These are phyloP conservation scores for Oreochromis niloticus DNA, from an alignment of 2,113 vertebrate genomes.

Conservation along the genomic window DNA sequence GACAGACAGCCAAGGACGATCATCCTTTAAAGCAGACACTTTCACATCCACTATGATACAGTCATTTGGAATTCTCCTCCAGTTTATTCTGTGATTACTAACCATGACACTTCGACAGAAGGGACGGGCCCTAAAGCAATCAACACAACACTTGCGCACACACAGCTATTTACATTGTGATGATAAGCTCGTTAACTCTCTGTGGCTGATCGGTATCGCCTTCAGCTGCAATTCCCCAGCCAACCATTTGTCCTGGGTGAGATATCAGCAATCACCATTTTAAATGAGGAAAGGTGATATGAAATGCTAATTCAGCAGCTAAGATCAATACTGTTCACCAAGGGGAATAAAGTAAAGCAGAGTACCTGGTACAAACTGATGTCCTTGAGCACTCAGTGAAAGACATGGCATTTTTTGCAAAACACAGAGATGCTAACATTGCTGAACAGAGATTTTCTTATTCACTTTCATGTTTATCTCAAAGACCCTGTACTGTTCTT, in stretches of 20 bases:
- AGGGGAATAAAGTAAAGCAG: slow-evolving; percentile 9
- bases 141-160: slow-evolving; percentile 39
- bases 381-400: slow-evolving; percentile 8
- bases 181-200: slow-evolving; percentile 68
- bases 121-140: slow-evolving; percentile 42
- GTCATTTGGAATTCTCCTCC: slow-evolving; percentile 42
- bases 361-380: neutral
- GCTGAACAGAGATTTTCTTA: neutral
- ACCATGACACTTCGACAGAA: slow-evolving; percentile 41
- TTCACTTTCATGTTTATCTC: neutral
- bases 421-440: neutral
- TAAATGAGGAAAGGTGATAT: slow-evolving; percentile 65
- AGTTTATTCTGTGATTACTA: slow-evolving; percentile 47
- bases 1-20: neutral
- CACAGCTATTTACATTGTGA: slow-evolving; percentile 58
- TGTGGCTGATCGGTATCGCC: slow-evolving; percentile 61
- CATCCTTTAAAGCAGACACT: neutral
- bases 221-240: slow-evolving; percentile 40
- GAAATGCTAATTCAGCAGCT: slow-evolving; percentile 68
- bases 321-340: slow-evolving; percentile 55
- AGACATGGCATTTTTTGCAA: neutral
- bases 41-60: neutral
- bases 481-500: rapidly evolving
- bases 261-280: slow-evolving; percentile 69
- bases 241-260: slow-evolving; percentile 54